A percentile compares a stretch with the other conserved stretches of the same genome.
Evolutionary conservation across 2,888 invertebrate species (phyloP).

Genomic region (Cryptocheilus praepositus): DNA sequence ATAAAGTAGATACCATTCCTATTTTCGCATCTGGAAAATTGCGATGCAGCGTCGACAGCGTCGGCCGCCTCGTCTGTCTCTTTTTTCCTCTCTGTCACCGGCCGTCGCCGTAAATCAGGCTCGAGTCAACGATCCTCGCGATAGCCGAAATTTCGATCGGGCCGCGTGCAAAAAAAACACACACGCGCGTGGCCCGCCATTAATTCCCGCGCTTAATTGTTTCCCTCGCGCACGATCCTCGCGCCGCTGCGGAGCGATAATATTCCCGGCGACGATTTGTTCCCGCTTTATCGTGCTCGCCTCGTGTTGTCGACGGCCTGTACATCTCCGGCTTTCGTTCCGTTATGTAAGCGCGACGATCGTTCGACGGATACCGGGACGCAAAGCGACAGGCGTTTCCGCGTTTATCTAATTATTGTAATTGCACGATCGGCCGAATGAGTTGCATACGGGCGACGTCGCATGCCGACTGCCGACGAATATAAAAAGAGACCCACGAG

Average conservation of each 20-base stretch:
- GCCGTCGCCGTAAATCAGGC: slow-evolving; percentile 48
- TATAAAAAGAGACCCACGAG: too few relatives aligned
- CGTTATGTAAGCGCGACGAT: not conserved
- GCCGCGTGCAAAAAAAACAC: too few relatives aligned
- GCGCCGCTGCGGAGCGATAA: too few relatives aligned
- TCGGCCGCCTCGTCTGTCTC: too few relatives aligned
- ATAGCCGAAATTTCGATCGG: slow-evolving; percentile 27
- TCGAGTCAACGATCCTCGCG: slow-evolving; percentile 1
- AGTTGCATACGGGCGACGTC: slow-evolving; percentile 43
- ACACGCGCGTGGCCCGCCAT: too few relatives aligned
- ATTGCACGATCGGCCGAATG: slow-evolving; percentile 29
- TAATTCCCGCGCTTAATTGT: too few relatives aligned
- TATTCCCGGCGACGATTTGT: too few relatives aligned
- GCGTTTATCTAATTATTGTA: slow-evolving; percentile 70
- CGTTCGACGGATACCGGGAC: not conserved
- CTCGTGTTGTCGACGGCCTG: too few relatives aligned
- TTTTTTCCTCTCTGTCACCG: slow-evolving; percentile 10
- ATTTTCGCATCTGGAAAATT: slow-evolving; percentile 72
- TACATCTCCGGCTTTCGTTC: too few relatives aligned
- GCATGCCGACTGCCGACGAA: slow-evolving; percentile 33
- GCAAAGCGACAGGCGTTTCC: slow-evolving; percentile 6
- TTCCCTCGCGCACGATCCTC: too few relatives aligned
- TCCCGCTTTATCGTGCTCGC: too few relatives aligned
- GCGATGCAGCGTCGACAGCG: slow-evolving; percentile 53
- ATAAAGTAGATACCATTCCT: slow-evolving; percentile 73